Evolutionary conservation across 1,140 invertebrate species (phyloP).

Genomic region (Palaemon carinicauda): DNA sequence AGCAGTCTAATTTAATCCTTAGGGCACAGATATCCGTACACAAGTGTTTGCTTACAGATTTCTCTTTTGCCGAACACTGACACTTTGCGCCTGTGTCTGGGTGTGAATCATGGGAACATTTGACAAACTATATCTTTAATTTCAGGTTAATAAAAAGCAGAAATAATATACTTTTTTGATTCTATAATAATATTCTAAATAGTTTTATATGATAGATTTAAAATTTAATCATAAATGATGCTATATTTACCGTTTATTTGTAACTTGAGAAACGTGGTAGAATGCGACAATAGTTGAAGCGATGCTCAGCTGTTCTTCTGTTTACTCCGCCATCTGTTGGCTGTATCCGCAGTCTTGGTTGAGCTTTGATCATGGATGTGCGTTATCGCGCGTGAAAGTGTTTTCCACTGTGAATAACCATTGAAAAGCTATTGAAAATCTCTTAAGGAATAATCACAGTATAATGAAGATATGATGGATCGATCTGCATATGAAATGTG

Average conservation of each 20-base stretch:
- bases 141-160: no score
- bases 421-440: no score
- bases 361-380: background rate
- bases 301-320: slow-evolving; percentile 20
- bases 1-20: no score
- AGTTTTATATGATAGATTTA: no score
- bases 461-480: slow-evolving; percentile 20
- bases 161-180: no score
- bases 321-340: slow-evolving; percentile 32
- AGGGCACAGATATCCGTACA: background rate
- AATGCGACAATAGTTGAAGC: slow-evolving; percentile 6
- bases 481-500: background rate
- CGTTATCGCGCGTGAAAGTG: slow-evolving; percentile 4
- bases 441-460: background rate
- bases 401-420: background rate
- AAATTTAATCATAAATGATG: no score
- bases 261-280: background rate
- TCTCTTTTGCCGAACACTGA: background rate
- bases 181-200: no score
- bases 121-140: no score
- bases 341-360: slow-evolving; percentile 21
- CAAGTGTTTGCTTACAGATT: background rate
- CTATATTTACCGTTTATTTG: no score
- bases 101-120: no score
- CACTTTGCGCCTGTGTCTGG: background rate